These are phyloP conservation scores for Vipera latastei DNA, from an alignment of 2,797 vertebrate genomes.

Conservation along the genomic window DNA sequence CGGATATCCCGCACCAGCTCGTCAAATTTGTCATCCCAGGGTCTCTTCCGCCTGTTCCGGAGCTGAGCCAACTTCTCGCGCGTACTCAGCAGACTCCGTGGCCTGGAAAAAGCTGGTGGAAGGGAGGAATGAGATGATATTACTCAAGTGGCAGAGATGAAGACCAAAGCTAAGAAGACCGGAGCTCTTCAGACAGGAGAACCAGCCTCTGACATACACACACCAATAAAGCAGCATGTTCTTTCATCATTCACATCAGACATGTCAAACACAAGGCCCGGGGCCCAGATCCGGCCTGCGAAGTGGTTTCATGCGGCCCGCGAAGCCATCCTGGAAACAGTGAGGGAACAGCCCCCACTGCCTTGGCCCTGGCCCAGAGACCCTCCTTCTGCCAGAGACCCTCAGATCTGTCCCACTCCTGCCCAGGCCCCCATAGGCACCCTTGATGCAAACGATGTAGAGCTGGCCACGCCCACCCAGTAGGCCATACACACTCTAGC, in stretches of 20 bases:
- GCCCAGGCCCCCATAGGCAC: too few relatives aligned
- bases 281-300: too few relatives aligned
- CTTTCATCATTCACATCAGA: not conserved
- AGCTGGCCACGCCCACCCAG: too few relatives aligned
- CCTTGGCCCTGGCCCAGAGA: too few relatives aligned
- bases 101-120: slow-evolving; percentile 18
- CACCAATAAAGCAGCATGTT: not conserved
- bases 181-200: not conserved
- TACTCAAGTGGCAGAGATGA: not conserved
- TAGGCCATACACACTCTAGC: too few relatives aligned
- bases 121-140: not conserved
- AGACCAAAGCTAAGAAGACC: not conserved
- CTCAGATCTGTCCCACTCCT: too few relatives aligned
- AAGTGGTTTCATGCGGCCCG: too few relatives aligned
- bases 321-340: too few relatives aligned
- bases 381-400: too few relatives aligned
- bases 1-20: slow-evolving; percentile 15
- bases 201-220: not conserved
- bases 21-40: not conserved
- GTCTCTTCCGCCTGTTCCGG: slow-evolving; percentile 2
- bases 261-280: too few relatives aligned
- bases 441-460: too few relatives aligned
- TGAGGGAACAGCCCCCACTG: too few relatives aligned
- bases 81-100: not conserved
- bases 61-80: slow-evolving; percentile 16